Evolutionary conservation across 2,113 vertebrate genomes (phyloP).

Genomic region (Phoenicopterus ruber): DNA sequence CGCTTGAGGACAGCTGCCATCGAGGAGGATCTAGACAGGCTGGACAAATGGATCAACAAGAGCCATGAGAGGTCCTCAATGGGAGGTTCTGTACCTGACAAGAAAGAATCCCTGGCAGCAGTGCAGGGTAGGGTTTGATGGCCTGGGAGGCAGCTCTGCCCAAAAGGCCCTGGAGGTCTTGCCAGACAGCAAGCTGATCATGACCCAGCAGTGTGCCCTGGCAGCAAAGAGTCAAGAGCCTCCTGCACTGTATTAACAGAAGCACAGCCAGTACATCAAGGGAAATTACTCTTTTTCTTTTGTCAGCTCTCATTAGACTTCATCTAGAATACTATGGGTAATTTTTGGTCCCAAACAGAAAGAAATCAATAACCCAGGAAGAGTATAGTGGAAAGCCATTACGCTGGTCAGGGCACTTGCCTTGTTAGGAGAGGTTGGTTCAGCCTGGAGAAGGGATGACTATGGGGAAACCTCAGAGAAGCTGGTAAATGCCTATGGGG

Average conservation of each 20-base stretch:
- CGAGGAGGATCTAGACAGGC: not conserved
- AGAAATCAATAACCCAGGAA: not conserved
- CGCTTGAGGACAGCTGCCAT: fast-evolving
- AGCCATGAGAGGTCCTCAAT: fast-evolving
- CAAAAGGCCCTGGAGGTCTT: not conserved
- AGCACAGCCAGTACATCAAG: not conserved
- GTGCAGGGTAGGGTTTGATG: not conserved
- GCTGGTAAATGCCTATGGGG: not conserved
- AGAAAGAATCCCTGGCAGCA: not conserved
- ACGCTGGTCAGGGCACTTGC: not conserved
- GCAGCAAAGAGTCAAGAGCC: not conserved
- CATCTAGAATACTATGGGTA: not conserved
- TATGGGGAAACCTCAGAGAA: not conserved
- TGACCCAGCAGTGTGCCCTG: not conserved
- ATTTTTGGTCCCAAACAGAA: not conserved
- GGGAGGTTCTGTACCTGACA: not conserved
- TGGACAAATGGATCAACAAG: not conserved
- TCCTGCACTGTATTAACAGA: not conserved
- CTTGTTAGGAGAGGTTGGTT: not conserved
- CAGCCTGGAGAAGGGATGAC: not conserved
- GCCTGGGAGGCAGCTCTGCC: not conserved
- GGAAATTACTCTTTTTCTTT: not conserved
- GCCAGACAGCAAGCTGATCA: not conserved
- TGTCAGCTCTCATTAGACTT: not conserved
- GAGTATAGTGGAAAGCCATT: not conserved